Evolutionary conservation across 37 sponge, comb jelly and placozoan species (phyloP), one percentile per base, ranked within the genome.

Genomic region (Geodia barretti): DNA sequence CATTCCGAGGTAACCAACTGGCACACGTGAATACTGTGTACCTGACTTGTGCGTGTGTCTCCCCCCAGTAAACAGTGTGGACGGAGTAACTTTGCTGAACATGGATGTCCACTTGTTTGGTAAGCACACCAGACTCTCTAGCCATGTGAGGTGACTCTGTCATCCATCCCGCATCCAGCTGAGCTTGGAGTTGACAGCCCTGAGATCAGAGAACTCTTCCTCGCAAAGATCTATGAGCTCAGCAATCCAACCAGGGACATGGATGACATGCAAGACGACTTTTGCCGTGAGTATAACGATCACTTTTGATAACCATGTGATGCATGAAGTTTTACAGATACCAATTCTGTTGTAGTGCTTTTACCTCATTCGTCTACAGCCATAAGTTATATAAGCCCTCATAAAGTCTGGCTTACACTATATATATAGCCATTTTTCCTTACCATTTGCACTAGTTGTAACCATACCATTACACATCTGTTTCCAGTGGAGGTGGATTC

Each of bases 171-270:
- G n/a, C n/a, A n/a, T 47, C 39, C 42, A 89, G 89, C 71, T 83
- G 89, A 89, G 75, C 78, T 89, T 20, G 89, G 84, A 9, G 64
- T 89, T 37, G 77, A 78, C 23, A 60, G 67, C 60, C 66, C 59
- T 66, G 84, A 89, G 37, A 83, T 83, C 42, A 40, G 89, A 29
- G 89, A 89, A 36, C 37, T 83, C 19, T 76, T 89, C 34, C 68
- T 89, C 29, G 71, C 77, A 40, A 83, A 83, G 61, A 78, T 89
- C 38, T 89, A 83, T 79, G 89, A 89, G 58, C 84, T 89, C 20
- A 83, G 73, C 59, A 89, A 83, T 39, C 89, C 84, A 0, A 60
- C 40, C n/a, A 39, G 60, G 20, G 76, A 39, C 21, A n/a, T 40
- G 32, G 84, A 43, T 40, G 65, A 41, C 9, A 59, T 63, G 38